Percentiles rank a stretch among this genome's conserved stretches.
Evolutionary conservation across 2,113 vertebrate species (phyloP).

Genomic region (Shinisaurus crocodilurus): DNA sequence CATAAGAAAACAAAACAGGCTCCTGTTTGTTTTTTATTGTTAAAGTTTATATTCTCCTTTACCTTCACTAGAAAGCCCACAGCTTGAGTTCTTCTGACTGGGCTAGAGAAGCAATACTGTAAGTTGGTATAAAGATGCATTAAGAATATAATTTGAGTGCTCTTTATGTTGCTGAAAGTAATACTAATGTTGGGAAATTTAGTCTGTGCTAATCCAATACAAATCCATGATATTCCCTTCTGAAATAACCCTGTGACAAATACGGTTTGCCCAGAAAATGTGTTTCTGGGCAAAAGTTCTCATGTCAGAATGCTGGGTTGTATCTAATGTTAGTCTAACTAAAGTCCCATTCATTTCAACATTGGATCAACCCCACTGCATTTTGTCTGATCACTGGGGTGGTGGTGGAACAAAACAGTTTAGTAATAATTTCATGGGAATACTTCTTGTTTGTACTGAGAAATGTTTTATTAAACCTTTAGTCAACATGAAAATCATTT

Average conservation of each 20-base stretch:
- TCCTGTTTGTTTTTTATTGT: neutral
- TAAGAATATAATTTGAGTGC: neutral
- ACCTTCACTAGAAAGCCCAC: neutral
- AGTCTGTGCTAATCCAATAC: neutral
- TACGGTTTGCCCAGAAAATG: neutral
- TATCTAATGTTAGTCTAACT: too few species aligned
- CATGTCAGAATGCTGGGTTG: neutral
- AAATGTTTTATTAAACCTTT: slow-evolving; percentile 10
- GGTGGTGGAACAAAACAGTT: neutral
- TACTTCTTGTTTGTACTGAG: neutral
- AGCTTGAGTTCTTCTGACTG: neutral
- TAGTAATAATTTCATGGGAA: neutral
- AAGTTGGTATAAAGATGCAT: neutral
- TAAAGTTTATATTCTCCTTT: neutral
- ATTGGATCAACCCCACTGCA: neutral
- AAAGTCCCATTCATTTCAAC: too few species aligned
- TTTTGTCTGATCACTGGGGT: neutral
- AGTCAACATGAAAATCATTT: neutral
- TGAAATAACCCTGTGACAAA: neutral
- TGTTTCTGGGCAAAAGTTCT: neutral
- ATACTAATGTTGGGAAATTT: neutral
- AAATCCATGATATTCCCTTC: neutral
- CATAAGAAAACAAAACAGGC: neutral
- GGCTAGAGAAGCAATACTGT: neutral
- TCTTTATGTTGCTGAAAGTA: neutral